These are phyloP conservation scores for Drosophila buzzatii DNA, from an alignment of 2,888 invertebrate genomes.

Conservation along the genomic window DNA sequence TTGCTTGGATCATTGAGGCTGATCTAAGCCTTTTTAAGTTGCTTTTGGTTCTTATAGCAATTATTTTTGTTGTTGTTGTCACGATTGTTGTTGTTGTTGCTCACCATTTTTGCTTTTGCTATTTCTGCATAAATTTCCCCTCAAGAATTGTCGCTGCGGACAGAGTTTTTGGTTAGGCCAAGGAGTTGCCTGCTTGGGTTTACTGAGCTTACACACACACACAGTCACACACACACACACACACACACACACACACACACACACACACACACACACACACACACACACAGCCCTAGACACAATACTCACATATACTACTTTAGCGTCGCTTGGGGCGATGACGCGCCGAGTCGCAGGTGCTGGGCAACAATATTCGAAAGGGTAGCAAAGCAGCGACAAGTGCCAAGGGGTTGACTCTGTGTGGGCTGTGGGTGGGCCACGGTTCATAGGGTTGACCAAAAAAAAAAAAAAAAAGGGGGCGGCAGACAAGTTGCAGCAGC, in stretches of 20 bases:
- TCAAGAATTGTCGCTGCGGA: conserved; percentile 66
- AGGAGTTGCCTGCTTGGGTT: conserved; percentile 1
- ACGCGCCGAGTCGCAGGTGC: conserved; percentile 65
- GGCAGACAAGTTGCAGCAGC: conserved; percentile 59
- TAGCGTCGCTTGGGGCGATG: conserved; percentile 49
- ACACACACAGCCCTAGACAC: conserved; percentile 20
- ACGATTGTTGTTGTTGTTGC: conserved; percentile 48
- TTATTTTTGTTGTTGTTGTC: conserved; percentile 37
- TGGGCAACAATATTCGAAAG: conserved; percentile 38
- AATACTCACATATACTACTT: conserved; percentile 1
- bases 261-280: conserved; percentile 29
- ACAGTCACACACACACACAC: conserved; percentile 28
- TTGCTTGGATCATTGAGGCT: conserved; percentile 14
- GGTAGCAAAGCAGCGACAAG: conserved; percentile 42
- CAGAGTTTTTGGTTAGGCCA: conserved; percentile 11
- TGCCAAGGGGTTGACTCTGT: conserved; percentile 36
- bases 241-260: conserved; percentile 29
- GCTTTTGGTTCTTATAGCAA: conserved; percentile 43
- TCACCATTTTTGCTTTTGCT: conserved; percentile 62
- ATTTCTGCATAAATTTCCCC: conserved; percentile 79
- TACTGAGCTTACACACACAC: conserved; percentile 26
- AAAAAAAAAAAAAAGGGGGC: conserved; percentile 1
- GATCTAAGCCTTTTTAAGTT: conserved; percentile 19
- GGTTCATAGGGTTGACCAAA: conserved; percentile 2
- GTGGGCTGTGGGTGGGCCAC: neutral